Base-by-base conservation (phyloP, 1,140 invertebrate species). In the Aphis craccivora region DNA sequence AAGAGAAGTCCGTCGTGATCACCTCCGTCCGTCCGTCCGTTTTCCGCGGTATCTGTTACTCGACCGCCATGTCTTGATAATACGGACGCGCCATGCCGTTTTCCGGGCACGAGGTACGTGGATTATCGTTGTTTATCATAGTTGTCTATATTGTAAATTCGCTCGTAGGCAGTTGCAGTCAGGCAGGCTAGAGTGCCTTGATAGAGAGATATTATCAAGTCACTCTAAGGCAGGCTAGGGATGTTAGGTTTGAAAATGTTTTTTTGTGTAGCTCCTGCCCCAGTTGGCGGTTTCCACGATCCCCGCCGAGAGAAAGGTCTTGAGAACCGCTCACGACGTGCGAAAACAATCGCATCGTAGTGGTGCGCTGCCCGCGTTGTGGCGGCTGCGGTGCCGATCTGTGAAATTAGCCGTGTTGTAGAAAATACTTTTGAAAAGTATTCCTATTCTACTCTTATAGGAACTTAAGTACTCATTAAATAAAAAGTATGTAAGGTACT, bases 221-320 rank as follows among this genome's bases (percentile, higher is more conserved):
- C n/a, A n/a, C n/a, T n/a, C n/a, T n/a, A n/a, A 22, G 30, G 43
- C 6, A n/a, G 9, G 83, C 37, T 40, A 40, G 37, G 84, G 25
- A 5, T 45, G 14, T 87, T 43, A 23, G 40, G 37, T 40, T n/a
- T n/a, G 40, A 30, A 30, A 11, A 87, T 30, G 84, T n/a, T 45
- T 45, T n/a, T 30, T 5, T 2, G 20, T 83, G 20, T 40, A 30
- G 76, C 6, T 37, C 40, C 9, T 48, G 84, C 14, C 84, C 76
- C 11, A 18, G 84, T 20, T n/a, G 40, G 43, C 43, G 11, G 43
- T 86, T 22, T 67, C 30, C 60, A 14, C 30, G 30, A 18, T 67
- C 43, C 30, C 43, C 43, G 84, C 43, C 43, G 84, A 86, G 84
- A n/a, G 84, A 86, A 86, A 86, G 84, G 84, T 86, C 23, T 84